These are phyloP conservation scores for Hyles vespertilio DNA, from an alignment of 1,140 invertebrate species.

Conservation along the genomic window DNA sequence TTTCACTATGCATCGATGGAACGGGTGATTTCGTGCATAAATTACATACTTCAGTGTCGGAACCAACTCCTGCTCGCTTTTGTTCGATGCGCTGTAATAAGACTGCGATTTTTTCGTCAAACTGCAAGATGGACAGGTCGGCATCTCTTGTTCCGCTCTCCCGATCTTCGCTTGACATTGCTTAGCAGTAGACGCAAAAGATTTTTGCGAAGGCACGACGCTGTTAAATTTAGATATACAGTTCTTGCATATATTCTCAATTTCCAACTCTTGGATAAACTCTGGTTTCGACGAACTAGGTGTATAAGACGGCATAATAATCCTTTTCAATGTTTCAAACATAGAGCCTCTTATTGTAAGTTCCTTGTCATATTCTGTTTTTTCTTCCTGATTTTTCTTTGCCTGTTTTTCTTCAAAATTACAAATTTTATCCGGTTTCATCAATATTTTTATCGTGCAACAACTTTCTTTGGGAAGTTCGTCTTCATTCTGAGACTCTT, in stretches of 20 bases:
- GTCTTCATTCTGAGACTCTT: background rate
- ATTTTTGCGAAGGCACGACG: background rate
- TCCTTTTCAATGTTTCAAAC: constrained; percentile 5
- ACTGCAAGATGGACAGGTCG: background rate
- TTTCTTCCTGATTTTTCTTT: background rate
- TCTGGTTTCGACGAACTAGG: background rate
- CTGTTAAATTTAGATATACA: background rate
- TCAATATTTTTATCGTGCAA: constrained; percentile 16
- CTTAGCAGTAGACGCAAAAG: constrained; percentile 6
- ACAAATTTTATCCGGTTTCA: constrained; percentile 4
- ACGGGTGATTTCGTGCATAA: background rate
- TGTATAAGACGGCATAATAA: background rate
- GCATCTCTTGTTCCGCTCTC: background rate
- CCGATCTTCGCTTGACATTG: constrained; percentile 1
- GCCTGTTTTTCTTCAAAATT: background rate
- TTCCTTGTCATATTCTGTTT: background rate
- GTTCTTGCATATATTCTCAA: constrained; percentile 2
- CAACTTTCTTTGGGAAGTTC: background rate
- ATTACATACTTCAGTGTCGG: background rate
- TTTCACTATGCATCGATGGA: constrained; percentile 1
- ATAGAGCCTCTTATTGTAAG: background rate
- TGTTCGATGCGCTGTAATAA: constrained; percentile 6
- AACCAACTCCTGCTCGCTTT: constrained; percentile 12
- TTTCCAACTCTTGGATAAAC: background rate
- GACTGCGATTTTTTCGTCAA: background rate